phyloP scores from a whole-genome alignment of 2,113 vertebrate genomes.

The Rhinolophus sinicus region DNA sequence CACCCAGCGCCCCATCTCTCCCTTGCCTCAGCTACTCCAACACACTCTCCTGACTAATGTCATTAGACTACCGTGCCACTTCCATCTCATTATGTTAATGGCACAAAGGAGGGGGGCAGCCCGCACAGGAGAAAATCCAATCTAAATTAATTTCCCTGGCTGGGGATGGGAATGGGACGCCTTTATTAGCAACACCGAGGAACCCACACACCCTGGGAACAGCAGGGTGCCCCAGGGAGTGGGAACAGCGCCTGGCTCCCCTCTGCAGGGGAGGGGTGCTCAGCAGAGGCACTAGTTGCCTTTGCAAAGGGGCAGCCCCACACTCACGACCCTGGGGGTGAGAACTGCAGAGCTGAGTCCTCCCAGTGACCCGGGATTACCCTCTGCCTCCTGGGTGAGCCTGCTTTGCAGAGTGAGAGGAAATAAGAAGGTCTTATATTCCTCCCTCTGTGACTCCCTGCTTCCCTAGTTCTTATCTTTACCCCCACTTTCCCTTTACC shows the following conservation, averaged over 20 bases:
- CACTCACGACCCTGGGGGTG: background rate
- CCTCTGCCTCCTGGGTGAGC: background rate
- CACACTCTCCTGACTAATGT: constrained; percentile 76
- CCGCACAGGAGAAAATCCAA: constrained; percentile 86
- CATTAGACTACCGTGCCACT: constrained; percentile 84
- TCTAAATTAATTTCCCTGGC: constrained; percentile 88
- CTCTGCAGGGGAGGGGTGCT: constrained; percentile 34
- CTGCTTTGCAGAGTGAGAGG: background rate
- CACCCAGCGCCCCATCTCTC: background rate
- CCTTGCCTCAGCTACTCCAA: constrained; percentile 51
- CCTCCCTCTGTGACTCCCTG: background rate
- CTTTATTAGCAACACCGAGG: constrained; percentile 64
- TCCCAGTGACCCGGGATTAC: background rate
- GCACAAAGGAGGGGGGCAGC: constrained; percentile 71
- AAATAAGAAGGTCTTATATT: background rate
- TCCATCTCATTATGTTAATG: constrained; percentile 90
- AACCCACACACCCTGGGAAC: constrained; percentile 55
- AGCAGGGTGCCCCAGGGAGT: constrained; percentile 40
- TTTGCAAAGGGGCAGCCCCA: background rate
- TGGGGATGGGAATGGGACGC: constrained; percentile 62
- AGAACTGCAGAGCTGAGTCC: background rate
- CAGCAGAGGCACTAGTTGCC: constrained; percentile 51
- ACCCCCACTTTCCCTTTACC: background rate
- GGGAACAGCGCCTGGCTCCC: background rate
- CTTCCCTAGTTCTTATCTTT: background rate